A percentile compares a stretch with the other conserved stretches of the same genome.
Evolutionary conservation across 23 tunicate genomes (phyloP).

Genomic region (Halocynthia aurantium): DNA sequence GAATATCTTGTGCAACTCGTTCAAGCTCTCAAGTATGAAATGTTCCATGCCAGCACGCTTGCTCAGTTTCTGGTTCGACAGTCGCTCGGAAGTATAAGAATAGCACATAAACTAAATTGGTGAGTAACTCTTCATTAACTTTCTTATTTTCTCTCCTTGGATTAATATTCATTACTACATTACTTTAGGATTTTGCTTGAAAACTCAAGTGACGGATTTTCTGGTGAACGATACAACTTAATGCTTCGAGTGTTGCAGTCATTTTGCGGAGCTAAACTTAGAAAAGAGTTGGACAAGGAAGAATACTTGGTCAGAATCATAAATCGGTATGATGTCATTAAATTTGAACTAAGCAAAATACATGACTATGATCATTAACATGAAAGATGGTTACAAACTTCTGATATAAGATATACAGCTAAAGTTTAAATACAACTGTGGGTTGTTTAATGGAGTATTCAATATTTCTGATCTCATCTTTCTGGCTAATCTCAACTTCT

Average conservation of each 20-base stretch:
- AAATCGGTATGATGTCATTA: constrained; percentile 21
- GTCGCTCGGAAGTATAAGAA: constrained; percentile 70
- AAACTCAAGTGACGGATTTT: constrained; percentile 23
- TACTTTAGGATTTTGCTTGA: constrained; percentile 58
- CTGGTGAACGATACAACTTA: constrained; percentile 25
- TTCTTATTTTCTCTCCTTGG: neutral
- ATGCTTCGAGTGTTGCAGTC: constrained; percentile 43
- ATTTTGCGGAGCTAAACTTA: constrained; percentile 47
- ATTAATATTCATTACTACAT: constrained; percentile 1
- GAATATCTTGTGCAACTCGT: constrained; percentile 81
- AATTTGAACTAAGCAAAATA: neutral
- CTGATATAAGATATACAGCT: neutral
- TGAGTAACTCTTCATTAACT: constrained; percentile 1
- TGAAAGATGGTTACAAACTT: neutral
- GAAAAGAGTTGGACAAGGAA: constrained; percentile 65
- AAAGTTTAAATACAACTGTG: too few relatives aligned
- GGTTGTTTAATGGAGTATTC: too few relatives aligned
- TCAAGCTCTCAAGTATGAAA: constrained; percentile 74
- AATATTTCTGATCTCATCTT: too few relatives aligned
- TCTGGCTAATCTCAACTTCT: too few relatives aligned
- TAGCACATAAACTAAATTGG: constrained; percentile 82
- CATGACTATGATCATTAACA: neutral
- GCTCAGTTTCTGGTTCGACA: constrained; percentile 42
- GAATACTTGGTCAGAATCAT: constrained; percentile 35
- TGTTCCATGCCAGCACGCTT: constrained; percentile 49